These are phyloP conservation scores for Pandemis heparana DNA, from an alignment of 2,888 invertebrate genomes.

Conservation along the genomic window DNA sequence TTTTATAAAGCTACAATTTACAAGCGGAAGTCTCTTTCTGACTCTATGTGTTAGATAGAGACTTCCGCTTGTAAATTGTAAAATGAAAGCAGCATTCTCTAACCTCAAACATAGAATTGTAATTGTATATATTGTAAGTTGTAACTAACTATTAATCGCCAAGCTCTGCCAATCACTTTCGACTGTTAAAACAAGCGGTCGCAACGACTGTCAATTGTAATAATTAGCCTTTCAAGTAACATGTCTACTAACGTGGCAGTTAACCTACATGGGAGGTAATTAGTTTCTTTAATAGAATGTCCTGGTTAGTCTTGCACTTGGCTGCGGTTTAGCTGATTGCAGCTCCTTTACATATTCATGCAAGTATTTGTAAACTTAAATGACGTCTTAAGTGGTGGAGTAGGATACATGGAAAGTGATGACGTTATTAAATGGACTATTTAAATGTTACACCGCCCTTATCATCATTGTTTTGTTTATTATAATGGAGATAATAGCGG, in stretches of 20 bases:
- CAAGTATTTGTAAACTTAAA: too few species aligned
- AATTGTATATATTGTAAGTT: too few species aligned
- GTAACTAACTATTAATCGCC: neutral
- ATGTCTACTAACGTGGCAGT: slow-evolving; percentile 3
- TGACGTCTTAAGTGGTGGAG: too few species aligned
- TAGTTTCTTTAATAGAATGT: slow-evolving; percentile 4
- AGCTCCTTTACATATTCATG: neutral
- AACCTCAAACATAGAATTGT: neutral
- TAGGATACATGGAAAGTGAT: too few species aligned
- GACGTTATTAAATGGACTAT: too few species aligned
- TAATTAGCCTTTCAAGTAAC: slow-evolving; percentile 15
- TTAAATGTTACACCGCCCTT: too few species aligned
- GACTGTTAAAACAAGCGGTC: neutral
- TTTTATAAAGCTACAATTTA: too few species aligned
- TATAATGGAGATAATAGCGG: too few species aligned
- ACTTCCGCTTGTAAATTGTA: too few species aligned
- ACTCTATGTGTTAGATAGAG: too few species aligned
- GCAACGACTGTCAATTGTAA: slow-evolving; percentile 10
- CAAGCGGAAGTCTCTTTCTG: too few species aligned
- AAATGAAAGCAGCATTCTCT: neutral
- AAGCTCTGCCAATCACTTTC: neutral
- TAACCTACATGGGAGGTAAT: slow-evolving; percentile 22
- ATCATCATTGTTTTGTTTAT: too few species aligned
- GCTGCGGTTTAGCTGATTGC: neutral
- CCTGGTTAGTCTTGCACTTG: neutral